Conservation (phyloP, 2,888 invertebrate species). For the Athripsodes cinereus region DNA sequence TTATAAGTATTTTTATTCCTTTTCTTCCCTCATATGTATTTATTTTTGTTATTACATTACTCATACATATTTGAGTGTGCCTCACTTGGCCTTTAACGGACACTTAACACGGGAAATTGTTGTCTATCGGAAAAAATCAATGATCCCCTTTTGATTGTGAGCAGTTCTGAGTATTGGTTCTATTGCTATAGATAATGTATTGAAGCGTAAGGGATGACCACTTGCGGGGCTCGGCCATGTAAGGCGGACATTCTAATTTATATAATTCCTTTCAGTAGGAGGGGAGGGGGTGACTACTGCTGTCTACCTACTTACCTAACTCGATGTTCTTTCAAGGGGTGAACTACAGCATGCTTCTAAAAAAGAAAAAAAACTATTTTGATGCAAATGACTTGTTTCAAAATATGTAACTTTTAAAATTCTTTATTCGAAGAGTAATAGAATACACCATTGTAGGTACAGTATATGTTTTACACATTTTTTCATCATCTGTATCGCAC, state of each 20-base stretch:
- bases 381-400: too few species aligned
- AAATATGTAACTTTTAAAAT: too few species aligned
- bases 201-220: conserved; percentile 22
- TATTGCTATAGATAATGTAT: conserved; percentile 13
- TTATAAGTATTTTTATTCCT: too few species aligned
- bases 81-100: conserved; percentile 13
- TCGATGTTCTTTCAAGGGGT: neutral
- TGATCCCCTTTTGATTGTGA: conserved; percentile 2
- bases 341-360: neutral
- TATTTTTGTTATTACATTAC: too few species aligned
- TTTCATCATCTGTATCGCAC: too few species aligned
- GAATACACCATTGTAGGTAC: too few species aligned
- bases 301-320: too few species aligned
- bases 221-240: conserved; percentile 8
- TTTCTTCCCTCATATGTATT: too few species aligned
- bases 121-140: conserved; percentile 9
- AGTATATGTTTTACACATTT: too few species aligned
- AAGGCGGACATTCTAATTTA: conserved; percentile 24
- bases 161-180: neutral
- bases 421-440: too few species aligned
- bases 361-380: too few species aligned
- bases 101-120: conserved; percentile 13
- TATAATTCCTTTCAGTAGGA: conserved; percentile 16
- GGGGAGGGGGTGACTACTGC: too few species aligned
- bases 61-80: conserved; percentile 4